A percentile compares a stretch with the other conserved stretches of the same genome.
Evolutionary conservation across 2,113 vertebrate genomes (phyloP).

Genomic region (Stegostoma tigrinum): DNA sequence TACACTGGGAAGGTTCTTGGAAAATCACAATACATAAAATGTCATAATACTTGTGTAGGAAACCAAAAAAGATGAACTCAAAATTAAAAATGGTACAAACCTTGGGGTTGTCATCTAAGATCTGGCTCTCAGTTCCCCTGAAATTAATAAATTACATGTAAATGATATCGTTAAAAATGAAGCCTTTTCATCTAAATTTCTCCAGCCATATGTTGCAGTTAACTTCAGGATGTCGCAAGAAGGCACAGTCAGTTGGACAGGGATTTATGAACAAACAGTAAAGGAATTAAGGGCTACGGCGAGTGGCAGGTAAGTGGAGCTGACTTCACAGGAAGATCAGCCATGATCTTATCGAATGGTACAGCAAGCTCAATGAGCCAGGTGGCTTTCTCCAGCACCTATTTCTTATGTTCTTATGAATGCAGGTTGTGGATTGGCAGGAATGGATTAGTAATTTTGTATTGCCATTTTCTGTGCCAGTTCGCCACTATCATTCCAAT

Average conservation of each 20-base stretch:
- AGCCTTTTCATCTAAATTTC: background rate
- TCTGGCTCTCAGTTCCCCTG: slow-evolving; percentile 29
- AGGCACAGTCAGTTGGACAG: background rate
- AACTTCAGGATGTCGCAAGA: background rate
- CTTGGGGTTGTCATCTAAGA: background rate
- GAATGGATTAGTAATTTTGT: background rate
- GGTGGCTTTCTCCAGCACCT: too few species aligned
- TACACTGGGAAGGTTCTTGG: background rate
- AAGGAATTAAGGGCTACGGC: too few species aligned
- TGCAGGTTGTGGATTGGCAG: background rate
- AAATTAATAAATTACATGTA: slow-evolving; percentile 16
- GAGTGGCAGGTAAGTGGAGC: too few species aligned
- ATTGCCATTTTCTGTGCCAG: too few species aligned
- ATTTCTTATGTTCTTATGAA: background rate
- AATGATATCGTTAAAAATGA: background rate
- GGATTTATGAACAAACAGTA: background rate
- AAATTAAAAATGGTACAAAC: background rate
- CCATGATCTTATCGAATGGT: too few species aligned
- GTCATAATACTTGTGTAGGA: background rate
- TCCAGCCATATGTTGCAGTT: background rate
- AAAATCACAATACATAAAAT: background rate
- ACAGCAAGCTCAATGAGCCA: too few species aligned
- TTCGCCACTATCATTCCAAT: too few species aligned
- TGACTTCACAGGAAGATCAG: too few species aligned
- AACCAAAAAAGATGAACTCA: background rate